A percentile compares a stretch with the other conserved stretches of the same genome.
Conservation (phyloP, 2,113 vertebrate species). For the Gorilla gorilla region DNA sequence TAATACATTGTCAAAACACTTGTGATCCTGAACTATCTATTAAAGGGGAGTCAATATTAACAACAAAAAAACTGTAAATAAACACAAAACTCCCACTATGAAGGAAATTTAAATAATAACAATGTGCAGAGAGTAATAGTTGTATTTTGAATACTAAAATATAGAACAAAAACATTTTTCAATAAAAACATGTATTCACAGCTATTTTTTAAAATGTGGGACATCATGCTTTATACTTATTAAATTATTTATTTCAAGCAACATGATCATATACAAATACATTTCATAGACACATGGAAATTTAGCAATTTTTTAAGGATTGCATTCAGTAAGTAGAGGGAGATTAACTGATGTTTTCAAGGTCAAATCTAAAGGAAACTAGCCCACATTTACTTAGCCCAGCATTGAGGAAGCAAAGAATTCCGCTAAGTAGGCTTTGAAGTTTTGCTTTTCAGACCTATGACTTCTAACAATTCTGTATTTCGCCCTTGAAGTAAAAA, state of each 20-base stretch:
- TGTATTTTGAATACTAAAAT: slow-evolving; percentile 1
- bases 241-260: neutral
- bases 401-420: neutral
- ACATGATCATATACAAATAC: neutral
- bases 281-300: neutral
- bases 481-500: slow-evolving; percentile 35
- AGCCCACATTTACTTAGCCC: neutral
- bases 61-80: neutral
- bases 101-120: neutral
- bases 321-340: neutral
- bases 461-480: neutral
- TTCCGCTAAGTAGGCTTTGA: neutral
- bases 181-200: neutral
- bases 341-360: neutral
- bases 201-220: neutral
- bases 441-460: neutral
- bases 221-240: neutral
- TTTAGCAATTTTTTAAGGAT: neutral
- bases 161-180: neutral
- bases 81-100: neutral
- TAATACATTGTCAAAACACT: neutral
- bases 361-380: neutral
- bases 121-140: neutral
- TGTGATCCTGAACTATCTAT: neutral
- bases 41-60: neutral